A percentile compares a stretch with the other conserved stretches of the same genome.
Conservation (phyloP, 2,888 invertebrate genomes). For the Cheilosia soror region DNA sequence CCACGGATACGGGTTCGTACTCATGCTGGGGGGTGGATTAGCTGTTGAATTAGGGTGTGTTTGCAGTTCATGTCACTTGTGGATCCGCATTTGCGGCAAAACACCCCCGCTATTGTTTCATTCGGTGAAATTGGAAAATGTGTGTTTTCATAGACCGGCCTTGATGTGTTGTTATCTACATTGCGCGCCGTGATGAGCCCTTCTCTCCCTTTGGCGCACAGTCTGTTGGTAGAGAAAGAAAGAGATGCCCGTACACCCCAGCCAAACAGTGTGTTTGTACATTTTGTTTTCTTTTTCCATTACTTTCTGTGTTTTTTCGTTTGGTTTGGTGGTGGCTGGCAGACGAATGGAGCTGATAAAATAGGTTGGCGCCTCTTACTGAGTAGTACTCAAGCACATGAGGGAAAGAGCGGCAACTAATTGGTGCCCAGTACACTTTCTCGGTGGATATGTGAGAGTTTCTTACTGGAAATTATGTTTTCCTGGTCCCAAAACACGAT, state of each 20-base stretch:
- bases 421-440: slow-evolving; percentile 50
- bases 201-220: slow-evolving; percentile 43
- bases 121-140: background rate
- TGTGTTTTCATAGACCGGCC: slow-evolving; percentile 21
- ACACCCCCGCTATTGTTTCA: slow-evolving; percentile 19
- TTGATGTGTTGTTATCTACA: background rate
- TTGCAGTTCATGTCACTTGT: slow-evolving; percentile 8
- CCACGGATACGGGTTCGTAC: slow-evolving; percentile 41
- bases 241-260: slow-evolving; percentile 43
- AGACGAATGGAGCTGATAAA: slow-evolving; percentile 54
- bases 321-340: background rate
- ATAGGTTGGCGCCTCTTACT: slow-evolving; percentile 55
- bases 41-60: slow-evolving; percentile 55
- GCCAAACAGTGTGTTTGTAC: background rate
- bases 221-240: slow-evolving; percentile 23
- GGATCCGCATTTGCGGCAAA: slow-evolving; percentile 6
- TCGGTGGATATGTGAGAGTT: slow-evolving; percentile 35
- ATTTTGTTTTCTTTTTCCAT: background rate
- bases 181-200: background rate
- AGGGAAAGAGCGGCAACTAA: slow-evolving; percentile 68
- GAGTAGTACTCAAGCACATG: slow-evolving; percentile 21
- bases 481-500: slow-evolving; percentile 84
- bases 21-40: slow-evolving; percentile 55
- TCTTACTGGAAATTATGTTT: slow-evolving; percentile 81
- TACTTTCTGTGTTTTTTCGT: slow-evolving; percentile 20